These are phyloP conservation scores for Oenanthe melanoleuca DNA, from an alignment of 2,113 vertebrate genomes.

Conservation along the genomic window DNA sequence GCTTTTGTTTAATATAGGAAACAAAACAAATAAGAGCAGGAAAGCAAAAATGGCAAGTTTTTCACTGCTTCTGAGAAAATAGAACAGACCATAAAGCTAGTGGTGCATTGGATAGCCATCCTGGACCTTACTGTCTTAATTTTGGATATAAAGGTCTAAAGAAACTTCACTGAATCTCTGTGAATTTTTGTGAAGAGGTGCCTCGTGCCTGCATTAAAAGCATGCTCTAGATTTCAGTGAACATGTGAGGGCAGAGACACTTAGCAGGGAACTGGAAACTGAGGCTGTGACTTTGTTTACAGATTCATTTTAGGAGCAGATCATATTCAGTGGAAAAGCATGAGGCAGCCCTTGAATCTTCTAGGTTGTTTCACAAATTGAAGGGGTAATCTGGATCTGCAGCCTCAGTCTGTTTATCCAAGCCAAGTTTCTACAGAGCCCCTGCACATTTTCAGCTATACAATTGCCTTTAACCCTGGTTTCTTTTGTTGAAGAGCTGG, in stretches of 20 bases:
- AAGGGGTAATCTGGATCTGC: neutral
- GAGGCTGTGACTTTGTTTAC: neutral
- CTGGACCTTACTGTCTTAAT: neutral
- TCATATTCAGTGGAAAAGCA: neutral
- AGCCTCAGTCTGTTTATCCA: neutral
- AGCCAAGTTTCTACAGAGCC: neutral
- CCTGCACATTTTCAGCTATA: neutral
- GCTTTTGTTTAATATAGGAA: neutral
- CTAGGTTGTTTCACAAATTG: neutral
- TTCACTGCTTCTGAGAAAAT: neutral
- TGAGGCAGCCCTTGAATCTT: neutral
- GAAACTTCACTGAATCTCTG: neutral
- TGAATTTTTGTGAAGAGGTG: neutral
- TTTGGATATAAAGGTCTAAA: neutral
- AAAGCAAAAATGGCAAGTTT: neutral
- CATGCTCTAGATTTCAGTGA: neutral
- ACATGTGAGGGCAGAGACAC: neutral
- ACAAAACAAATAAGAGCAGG: neutral
- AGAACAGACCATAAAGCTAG: neutral
- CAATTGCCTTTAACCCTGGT: neutral
- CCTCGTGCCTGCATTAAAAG: fast-evolving
- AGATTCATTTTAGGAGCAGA: neutral
- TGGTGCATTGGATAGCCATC: neutral
- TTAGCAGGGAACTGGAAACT: neutral
- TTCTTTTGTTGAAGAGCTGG: neutral